Evolutionary conservation across 2,797 vertebrate species (phyloP), one percentile per base, ranked within the genome.

Genomic region (Poliocrania exsul): DNA sequence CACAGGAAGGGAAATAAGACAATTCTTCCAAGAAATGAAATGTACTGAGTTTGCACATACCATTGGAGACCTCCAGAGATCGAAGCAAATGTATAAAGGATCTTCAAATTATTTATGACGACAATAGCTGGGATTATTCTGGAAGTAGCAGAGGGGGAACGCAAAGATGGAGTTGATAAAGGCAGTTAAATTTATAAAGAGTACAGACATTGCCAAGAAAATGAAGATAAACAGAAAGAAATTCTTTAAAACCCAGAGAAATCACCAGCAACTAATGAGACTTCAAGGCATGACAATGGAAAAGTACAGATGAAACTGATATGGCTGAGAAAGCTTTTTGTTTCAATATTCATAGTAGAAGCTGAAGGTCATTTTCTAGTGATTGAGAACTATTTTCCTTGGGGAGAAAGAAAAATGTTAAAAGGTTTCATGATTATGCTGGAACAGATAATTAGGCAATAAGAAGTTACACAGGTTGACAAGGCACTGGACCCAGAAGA

Each of bases 341-440:
- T 78, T 93, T 88, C 49, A 20, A 44, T 85, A 50, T 78, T 92
- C 20, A 0, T n/a, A 74, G 37, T 26, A 89, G 93, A 88, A 96
- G 71, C 70, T 95, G 93, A 97, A 97, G 97, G 95, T 97, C 92
- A 93, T 81, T 94, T 96, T 93, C 61, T 71, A 74, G 89, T 90
- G 91, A 94, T 66, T 85, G 77, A 92, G 78, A 94, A 70, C 50
- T 85, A 88, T 95, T 93, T 95, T 79, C 90, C 79, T 87, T 58
- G n/a, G 54, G 84, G 91, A 93, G 38, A 92, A 94, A 83, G 54
- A 92, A 91, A 87, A 94, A 91, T 90, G 72, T 94, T 96, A 77
- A 96, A 97, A 94, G 50, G 56, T 83, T 91, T 91, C 89, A 72
- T 79, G 69, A 96, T 96, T 93, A 88, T 86, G 28, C 75, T 86